Evolutionary conservation across 2,797 vertebrate genomes (phyloP).

Genomic region (Glyptemys insculpta): DNA sequence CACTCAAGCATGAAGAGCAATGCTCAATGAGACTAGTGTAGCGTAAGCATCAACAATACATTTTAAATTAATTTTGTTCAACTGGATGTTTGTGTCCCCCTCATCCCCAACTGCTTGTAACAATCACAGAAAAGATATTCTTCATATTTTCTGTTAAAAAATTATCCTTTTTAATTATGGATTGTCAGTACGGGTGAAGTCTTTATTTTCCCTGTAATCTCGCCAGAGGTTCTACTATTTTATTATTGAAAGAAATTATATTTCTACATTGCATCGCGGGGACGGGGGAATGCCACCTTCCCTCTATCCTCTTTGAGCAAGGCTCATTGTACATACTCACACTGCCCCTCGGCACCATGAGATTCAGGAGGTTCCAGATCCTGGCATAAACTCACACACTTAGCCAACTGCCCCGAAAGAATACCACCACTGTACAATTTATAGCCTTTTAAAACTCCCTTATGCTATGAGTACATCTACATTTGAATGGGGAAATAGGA

Average conservation of each 20-base stretch:
- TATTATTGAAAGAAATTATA: not conserved
- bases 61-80: not conserved
- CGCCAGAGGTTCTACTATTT: not conserved
- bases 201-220: not conserved
- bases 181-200: not conserved
- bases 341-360: not conserved
- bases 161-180: not conserved
- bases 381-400: not conserved
- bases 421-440: not conserved
- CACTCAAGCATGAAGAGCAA: not conserved
- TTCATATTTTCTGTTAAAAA: not conserved
- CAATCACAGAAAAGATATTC: not conserved
- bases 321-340: not conserved
- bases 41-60: not conserved
- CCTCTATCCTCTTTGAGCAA: too few relatives aligned
- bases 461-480: not conserved
- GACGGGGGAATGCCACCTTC: too few relatives aligned
- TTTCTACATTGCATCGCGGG: not conserved
- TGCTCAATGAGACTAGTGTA: not conserved
- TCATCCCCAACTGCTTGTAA: not conserved
- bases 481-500: not conserved
- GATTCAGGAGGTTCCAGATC: not conserved
- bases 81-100: accelerated
- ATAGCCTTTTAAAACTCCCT: not conserved
- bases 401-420: not conserved